A percentile compares a stretch with the other conserved stretches of the same genome.
Evolutionary conservation across 2,797 vertebrate genomes (phyloP).

Genomic region (Leptoclinus maculatus): DNA sequence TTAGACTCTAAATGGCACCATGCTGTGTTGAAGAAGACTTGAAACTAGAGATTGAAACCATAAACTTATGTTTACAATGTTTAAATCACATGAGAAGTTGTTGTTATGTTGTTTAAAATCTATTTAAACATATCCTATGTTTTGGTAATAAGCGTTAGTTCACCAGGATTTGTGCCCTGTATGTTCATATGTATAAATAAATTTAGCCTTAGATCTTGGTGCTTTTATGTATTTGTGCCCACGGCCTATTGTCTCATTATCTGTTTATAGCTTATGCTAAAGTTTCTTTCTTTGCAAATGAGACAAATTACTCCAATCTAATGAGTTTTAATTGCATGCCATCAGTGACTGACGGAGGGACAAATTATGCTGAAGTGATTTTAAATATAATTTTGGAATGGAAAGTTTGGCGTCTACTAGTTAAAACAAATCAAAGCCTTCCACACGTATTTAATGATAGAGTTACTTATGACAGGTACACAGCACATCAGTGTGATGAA

Average conservation of each 20-base stretch:
- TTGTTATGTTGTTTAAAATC: background rate
- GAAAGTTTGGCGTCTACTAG: background rate
- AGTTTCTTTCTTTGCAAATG: conserved; percentile 14
- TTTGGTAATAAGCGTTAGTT: background rate
- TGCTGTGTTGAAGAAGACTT: no score
- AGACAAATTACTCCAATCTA: conserved; percentile 10
- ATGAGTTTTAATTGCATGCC: conserved; percentile 26
- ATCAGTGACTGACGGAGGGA: conserved; percentile 5
- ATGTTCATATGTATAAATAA: conserved; percentile 2
- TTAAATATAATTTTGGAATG: no score
- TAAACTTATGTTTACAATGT: no score
- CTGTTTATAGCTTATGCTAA: background rate
- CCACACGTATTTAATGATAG: background rate
- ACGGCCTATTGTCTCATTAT: background rate
- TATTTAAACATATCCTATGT: no score
- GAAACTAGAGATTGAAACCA: no score
- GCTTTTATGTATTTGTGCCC: background rate
- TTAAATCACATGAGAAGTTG: no score
- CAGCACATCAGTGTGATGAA: background rate
- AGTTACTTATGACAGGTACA: background rate
- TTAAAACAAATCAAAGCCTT: background rate
- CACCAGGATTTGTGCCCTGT: background rate
- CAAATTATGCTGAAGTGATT: background rate
- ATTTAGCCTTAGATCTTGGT: background rate
- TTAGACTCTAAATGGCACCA: no score